These are phyloP conservation scores for Sarcophaga caerulescens DNA, from an alignment of 2,888 invertebrate genomes.

Conservation along the genomic window DNA sequence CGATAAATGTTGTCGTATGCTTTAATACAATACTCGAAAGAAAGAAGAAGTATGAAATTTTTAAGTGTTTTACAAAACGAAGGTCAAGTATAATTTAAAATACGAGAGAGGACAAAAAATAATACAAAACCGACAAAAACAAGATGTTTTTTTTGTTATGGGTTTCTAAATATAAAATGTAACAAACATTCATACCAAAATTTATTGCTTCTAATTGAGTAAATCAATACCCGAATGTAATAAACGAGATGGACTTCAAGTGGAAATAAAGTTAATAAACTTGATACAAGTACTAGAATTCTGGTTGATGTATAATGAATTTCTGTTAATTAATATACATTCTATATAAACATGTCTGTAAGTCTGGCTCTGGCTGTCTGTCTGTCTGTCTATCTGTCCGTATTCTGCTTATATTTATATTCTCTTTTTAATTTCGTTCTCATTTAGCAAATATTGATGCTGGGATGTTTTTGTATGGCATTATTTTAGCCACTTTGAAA, in stretches of 20 bases:
- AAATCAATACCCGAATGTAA: conserved; percentile 36
- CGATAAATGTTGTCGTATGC: neutral
- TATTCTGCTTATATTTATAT: neutral
- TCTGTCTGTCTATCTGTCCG: neutral
- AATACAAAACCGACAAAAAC: conserved; percentile 14
- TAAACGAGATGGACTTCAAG: neutral
- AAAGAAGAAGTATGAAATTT: neutral
- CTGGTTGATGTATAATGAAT: conserved; percentile 58
- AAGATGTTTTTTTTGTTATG: neutral
- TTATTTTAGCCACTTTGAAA: conserved; percentile 31
- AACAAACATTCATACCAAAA: conserved; percentile 15
- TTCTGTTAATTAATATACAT: conserved; percentile 63
- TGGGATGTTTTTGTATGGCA: conserved; percentile 39
- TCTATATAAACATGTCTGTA: conserved; percentile 3
- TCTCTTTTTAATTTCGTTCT: conserved; percentile 4
- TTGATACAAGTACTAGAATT: conserved; percentile 50
- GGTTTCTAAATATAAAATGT: neutral
- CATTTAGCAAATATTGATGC: conserved; percentile 40
- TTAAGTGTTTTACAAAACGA: conserved; percentile 55
- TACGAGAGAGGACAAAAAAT: neutral
- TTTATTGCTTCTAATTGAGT: conserved; percentile 61
- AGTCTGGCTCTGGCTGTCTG: neutral
- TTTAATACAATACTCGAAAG: neutral
- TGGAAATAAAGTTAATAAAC: conserved; percentile 46
- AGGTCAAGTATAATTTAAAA: conserved; percentile 47